phyloP scores from a whole-genome alignment of 1,140 invertebrate species.

The Magallana angulata region DNA sequence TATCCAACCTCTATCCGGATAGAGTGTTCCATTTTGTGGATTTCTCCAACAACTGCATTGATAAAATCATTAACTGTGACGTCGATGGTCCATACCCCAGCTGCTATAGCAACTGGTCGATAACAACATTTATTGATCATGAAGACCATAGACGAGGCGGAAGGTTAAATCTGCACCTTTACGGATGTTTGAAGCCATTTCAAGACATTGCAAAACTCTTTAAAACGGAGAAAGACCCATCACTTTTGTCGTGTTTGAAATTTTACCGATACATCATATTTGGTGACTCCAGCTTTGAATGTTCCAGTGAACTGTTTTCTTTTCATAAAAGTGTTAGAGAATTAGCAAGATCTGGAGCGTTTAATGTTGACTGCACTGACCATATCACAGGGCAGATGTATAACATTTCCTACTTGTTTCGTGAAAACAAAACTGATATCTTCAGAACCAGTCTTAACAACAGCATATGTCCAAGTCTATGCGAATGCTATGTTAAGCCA shows the following conservation, averaged over 20 bases:
- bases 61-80: conserved; percentile 1
- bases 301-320: neutral
- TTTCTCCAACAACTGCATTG: neutral
- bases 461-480: neutral
- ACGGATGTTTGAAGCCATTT: neutral
- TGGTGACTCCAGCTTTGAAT: neutral
- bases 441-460: neutral
- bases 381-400: neutral
- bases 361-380: neutral
- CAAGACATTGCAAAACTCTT: neutral
- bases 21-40: conserved; percentile 2
- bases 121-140: neutral
- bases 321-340: neutral
- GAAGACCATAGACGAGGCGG: neutral
- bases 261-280: neutral
- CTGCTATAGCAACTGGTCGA: neutral
- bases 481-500: neutral
- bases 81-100: neutral
- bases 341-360: neutral
- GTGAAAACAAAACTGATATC: neutral
- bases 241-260: neutral
- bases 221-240: neutral
- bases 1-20: neutral
- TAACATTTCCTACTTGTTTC: neutral
- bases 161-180: neutral